These are phyloP conservation scores for Montipora cactus DNA, from an alignment of 64 coral and sea anemone species.

Conservation along the genomic window DNA sequence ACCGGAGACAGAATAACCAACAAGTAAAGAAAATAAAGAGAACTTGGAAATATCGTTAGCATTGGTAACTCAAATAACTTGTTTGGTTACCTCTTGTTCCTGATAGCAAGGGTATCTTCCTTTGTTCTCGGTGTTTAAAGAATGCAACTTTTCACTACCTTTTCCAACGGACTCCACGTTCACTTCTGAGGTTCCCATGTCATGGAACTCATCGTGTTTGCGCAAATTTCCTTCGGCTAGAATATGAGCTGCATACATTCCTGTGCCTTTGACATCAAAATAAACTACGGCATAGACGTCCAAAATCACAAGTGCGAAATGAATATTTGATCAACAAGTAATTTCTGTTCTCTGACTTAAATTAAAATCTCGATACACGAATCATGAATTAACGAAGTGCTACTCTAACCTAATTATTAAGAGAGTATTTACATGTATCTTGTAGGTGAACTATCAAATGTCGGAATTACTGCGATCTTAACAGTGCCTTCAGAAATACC, in stretches of 20 bases:
- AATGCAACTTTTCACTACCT: neutral
- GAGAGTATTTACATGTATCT: too few species aligned
- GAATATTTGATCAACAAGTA: neutral
- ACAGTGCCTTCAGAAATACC: too few species aligned
- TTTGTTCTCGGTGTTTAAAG: neutral
- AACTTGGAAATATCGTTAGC: neutral
- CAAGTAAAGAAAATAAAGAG: neutral
- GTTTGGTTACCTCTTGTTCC: neutral
- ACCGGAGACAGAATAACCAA: too few species aligned
- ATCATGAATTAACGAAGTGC: too few species aligned
- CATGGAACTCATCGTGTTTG: neutral
- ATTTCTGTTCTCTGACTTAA: neutral
- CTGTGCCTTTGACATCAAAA: neutral
- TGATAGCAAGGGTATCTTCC: neutral
- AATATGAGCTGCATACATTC: neutral
- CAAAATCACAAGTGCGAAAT: neutral
- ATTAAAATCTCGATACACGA: neutral
- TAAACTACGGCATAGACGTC: neutral
- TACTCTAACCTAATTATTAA: too few species aligned
- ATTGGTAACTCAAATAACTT: neutral
- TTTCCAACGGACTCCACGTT: neutral
- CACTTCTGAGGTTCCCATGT: neutral
- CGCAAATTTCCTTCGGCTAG: neutral
- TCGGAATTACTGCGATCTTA: too few species aligned
- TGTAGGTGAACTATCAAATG: too few species aligned